A percentile compares a stretch with the other conserved stretches of the same genome.
These are phyloP conservation scores for Dolichallabes microphthalmus DNA, from an alignment of 2,113 vertebrate species.

Conservation along the genomic window DNA sequence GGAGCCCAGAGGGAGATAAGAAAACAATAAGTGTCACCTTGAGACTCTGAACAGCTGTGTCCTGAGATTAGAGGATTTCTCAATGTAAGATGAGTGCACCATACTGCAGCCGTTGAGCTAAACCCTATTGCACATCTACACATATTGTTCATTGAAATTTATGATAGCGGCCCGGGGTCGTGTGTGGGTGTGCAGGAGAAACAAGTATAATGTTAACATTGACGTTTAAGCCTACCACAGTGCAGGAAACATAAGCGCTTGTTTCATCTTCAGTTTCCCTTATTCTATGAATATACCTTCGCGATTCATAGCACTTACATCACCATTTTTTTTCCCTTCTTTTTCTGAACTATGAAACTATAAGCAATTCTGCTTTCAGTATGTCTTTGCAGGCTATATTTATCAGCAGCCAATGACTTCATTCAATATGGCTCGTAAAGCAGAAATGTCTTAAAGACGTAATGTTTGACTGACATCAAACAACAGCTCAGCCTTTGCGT, in stretches of 20 bases:
- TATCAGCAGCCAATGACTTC: background rate
- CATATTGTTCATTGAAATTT: background rate
- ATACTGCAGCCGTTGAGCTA: background rate
- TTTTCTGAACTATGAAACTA: slow-evolving; percentile 2
- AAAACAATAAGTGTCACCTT: slow-evolving; percentile 18
- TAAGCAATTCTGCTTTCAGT: slow-evolving; percentile 9
- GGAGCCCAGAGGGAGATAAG: background rate
- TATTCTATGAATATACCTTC: slow-evolving; percentile 29
- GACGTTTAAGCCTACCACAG: slow-evolving; percentile 23
- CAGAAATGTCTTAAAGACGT: background rate
- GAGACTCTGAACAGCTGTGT: slow-evolving; percentile 6
- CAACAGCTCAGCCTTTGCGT: background rate
- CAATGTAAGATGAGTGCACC: background rate
- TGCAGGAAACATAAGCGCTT: background rate
- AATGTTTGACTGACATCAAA: background rate
- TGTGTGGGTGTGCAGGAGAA: slow-evolving; percentile 15
- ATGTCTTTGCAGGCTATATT: background rate
- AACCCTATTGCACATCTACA: background rate
- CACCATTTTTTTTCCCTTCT: background rate
- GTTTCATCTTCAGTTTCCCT: slow-evolving; percentile 22
- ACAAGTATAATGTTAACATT: background rate
- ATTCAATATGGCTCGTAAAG: background rate
- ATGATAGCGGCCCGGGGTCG: background rate
- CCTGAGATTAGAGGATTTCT: slow-evolving; percentile 9
- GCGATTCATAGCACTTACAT: background rate